These are phyloP conservation scores for Leucania comma DNA, from an alignment of 2,888 invertebrate genomes.

Conservation along the genomic window DNA sequence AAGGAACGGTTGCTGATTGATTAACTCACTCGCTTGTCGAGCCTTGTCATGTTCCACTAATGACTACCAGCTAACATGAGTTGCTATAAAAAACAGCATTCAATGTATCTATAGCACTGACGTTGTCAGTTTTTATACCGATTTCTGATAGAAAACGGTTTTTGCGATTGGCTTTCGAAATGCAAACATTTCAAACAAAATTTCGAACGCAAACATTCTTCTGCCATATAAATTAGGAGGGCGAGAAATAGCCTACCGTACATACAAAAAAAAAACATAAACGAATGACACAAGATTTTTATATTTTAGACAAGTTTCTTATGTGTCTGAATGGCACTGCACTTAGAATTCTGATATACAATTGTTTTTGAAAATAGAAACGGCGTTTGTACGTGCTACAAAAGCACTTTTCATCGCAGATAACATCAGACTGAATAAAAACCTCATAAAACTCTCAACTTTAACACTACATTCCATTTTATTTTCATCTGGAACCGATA, in stretches of 20 bases:
- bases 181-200: no score
- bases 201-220: no score
- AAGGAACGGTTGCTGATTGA: slow-evolving; percentile 38
- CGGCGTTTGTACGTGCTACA: slow-evolving; percentile 13
- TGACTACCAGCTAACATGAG: slow-evolving; percentile 29
- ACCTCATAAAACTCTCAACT: slow-evolving; percentile 38
- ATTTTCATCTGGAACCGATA: slow-evolving; percentile 46
- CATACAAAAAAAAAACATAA: no score
- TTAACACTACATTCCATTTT: slow-evolving; percentile 45
- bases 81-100: slow-evolving; percentile 26
- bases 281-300: slow-evolving; percentile 5
- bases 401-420: slow-evolving; percentile 21
- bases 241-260: no score
- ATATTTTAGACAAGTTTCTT: background rate
- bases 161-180: background rate
- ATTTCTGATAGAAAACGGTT: background rate
- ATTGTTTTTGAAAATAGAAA: slow-evolving; percentile 34
- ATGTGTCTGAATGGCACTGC: slow-evolving; percentile 7
- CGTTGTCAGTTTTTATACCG: slow-evolving; percentile 4
- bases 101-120: background rate
- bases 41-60: slow-evolving; percentile 37
- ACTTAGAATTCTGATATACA: background rate
- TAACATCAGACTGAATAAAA: slow-evolving; percentile 38
- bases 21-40: slow-evolving; percentile 45
- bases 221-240: no score